Base-by-base conservation (phyloP, 2,888 invertebrate genomes). In the Epinotia demarniana region DNA sequence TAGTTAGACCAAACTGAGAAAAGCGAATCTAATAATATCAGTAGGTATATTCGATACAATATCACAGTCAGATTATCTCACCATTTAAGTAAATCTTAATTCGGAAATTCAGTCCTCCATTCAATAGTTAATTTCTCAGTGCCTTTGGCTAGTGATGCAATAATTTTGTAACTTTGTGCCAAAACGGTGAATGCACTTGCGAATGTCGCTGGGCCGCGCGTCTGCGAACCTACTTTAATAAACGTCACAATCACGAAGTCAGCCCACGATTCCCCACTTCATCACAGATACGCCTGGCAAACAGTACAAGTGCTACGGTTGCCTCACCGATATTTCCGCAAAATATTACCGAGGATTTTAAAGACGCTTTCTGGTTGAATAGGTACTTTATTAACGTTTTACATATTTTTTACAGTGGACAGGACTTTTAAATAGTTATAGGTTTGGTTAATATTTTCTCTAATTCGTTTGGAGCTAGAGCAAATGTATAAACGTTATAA, bases 401-500 rank as follows among this genome's bases (percentile, higher is more conserved):
- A 39, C 39, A 13, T 9, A 58, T 57, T 68, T 68, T 67, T 39
- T 33, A 27, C 18, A 16, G n/a, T 27, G 23, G 19, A 55, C 39
- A 67, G 18, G 39, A 57, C 13, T 13, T n/a, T 57, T 67, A 23
- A 23, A 64, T 53, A 16, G 33, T 67, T 4, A 19, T 2, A 58
- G 19, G 16, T 19, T 58, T 68, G 23, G 16, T 43, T 16, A 16
- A 43, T 23, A 27, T 16, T 57, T 11, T 43, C 11, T 43, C 18
- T 16, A 67, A 27, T 27, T 77, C 78, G 72, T 72, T 83, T 23
- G 96, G 95, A 82, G 90, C 94, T 77, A 98, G 92, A 13, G 98
- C 98, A 93, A 98, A 97, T 96, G 97, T 97, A 85, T 97, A 95
- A 9, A 99, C 98, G 63, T 97, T 96, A 92, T 97, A 99, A 67